A percentile compares a stretch with the other conserved stretches of the same genome.
Evolutionary conservation across 2,797 vertebrate species (phyloP).

Genomic region (Myripristis murdjan): DNA sequence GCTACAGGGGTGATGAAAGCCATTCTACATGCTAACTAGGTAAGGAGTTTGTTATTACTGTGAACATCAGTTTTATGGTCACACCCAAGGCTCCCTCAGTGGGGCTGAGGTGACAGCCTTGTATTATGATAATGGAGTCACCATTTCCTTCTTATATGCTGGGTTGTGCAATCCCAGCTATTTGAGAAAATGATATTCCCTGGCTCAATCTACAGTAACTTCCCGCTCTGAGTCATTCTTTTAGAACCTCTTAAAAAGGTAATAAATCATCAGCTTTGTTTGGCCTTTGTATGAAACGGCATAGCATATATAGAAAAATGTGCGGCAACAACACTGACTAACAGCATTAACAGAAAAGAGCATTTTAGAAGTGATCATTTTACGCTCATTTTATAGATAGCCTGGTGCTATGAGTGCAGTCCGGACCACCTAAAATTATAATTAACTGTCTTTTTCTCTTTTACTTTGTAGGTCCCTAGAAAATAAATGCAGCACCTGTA

Average conservation of each 20-base stretch:
- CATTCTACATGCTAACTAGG: constrained; percentile 27
- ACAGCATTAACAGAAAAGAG: too few relatives aligned
- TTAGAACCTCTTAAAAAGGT: not conserved
- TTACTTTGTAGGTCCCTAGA: too few relatives aligned
- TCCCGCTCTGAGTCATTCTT: not conserved
- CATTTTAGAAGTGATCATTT: too few relatives aligned
- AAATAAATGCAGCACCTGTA: too few relatives aligned
- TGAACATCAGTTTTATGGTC: constrained; percentile 24
- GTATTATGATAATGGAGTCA: too few relatives aligned
- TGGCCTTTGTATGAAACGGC: not conserved
- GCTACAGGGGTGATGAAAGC: constrained; percentile 16
- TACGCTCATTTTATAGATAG: too few relatives aligned
- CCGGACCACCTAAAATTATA: too few relatives aligned
- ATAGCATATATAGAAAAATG: too few relatives aligned
- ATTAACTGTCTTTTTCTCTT: too few relatives aligned
- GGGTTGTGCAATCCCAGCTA: not conserved
- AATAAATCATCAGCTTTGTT: not conserved
- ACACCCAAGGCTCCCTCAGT: constrained; percentile 16
- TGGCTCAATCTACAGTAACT: not conserved
- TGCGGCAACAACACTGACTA: too few relatives aligned
- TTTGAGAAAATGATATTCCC: constrained; percentile 1
- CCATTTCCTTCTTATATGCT: not conserved
- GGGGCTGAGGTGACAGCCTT: too few relatives aligned
- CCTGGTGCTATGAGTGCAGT: too few relatives aligned
- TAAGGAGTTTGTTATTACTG: constrained; percentile 32